phyloP scores from a whole-genome alignment of 2,113 vertebrate genomes.

The Ahaetulla prasina region DNA sequence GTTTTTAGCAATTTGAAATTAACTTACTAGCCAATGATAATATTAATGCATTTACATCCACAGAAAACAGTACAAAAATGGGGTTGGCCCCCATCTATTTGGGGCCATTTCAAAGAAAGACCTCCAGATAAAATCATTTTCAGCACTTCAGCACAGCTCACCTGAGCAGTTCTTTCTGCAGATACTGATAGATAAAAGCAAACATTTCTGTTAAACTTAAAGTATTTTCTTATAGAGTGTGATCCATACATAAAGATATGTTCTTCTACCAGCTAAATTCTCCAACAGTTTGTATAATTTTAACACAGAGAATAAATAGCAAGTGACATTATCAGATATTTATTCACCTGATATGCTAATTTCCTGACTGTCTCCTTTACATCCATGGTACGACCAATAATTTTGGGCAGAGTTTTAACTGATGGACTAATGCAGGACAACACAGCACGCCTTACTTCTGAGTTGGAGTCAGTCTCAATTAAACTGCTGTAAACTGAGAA shows the following conservation, averaged over 20 bases:
- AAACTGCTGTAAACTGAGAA: constrained; percentile 80
- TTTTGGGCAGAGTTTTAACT: constrained; percentile 79
- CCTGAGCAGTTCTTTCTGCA: neutral
- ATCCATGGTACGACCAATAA: constrained; percentile 86
- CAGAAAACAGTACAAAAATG: neutral
- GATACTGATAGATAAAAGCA: neutral
- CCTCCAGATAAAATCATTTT: neutral
- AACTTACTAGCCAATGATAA: neutral
- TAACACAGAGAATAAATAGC: neutral
- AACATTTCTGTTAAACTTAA: neutral
- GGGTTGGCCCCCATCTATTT: neutral
- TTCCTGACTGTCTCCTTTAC: constrained; percentile 89
- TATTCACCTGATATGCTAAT: constrained; percentile 84
- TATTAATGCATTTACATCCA: neutral
- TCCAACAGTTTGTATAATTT: neutral
- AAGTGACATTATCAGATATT: neutral
- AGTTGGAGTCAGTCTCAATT: constrained; percentile 88
- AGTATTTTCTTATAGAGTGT: neutral
- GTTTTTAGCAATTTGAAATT: neutral
- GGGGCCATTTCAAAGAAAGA: neutral
- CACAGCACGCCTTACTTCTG: constrained; percentile 89
- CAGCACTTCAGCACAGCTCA: neutral
- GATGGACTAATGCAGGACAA: constrained; percentile 90
- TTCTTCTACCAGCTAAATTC: neutral
- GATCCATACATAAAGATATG: neutral